Conservation (phyloP, 2,888 invertebrate genomes). For the Nephrocerus scutellatus region DNA sequence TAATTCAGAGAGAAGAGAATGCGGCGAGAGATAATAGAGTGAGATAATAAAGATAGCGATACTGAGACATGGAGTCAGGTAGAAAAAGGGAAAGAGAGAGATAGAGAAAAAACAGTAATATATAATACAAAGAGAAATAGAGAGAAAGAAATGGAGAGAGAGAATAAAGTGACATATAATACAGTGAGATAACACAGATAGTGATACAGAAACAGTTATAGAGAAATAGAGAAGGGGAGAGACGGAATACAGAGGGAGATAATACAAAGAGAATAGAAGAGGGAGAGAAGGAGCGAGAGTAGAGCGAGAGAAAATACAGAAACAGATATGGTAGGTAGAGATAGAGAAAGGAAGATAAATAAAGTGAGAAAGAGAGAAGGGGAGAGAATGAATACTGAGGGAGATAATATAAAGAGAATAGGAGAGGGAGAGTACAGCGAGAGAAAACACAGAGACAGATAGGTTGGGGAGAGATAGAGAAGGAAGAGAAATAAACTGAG, state of each 20-base stretch:
- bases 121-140: neutral
- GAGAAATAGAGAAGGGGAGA: neutral
- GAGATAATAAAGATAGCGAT: neutral
- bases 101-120: neutral
- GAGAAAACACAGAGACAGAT: neutral
- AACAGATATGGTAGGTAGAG: neutral
- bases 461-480: neutral
- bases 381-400: too few relatives aligned
- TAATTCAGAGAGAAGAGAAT: neutral
- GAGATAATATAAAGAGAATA: too few relatives aligned
- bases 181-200: neutral
- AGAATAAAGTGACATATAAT: neutral
- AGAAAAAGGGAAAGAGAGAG: slow-evolving; percentile 1
- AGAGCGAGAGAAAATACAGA: neutral
- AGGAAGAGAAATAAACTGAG: too few relatives aligned
- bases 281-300: slow-evolving; percentile 1
- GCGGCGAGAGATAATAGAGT: neutral
- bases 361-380: slow-evolving; percentile 1
- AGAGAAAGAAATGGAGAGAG: too few relatives aligned
- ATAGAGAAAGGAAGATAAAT: neutral
- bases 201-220: neutral
- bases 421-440: too few relatives aligned
- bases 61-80: neutral
- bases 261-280: slow-evolving; percentile 1
- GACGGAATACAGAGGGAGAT: neutral